These are phyloP conservation scores for Caenorhabditis japonica DNA, from an alignment of 2,888 invertebrate species.

Conservation along the genomic window DNA sequence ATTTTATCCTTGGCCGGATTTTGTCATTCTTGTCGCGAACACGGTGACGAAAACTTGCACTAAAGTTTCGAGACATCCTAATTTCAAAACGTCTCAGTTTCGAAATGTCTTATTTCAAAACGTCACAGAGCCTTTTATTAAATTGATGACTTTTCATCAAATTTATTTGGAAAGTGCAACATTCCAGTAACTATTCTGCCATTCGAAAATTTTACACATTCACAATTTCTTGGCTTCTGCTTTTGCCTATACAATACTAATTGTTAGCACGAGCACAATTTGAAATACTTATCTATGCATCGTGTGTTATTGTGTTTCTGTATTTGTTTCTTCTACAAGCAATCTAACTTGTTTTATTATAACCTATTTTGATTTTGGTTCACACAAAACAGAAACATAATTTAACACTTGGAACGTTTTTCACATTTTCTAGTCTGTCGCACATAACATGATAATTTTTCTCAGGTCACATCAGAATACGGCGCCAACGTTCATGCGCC, in stretches of 20 bases:
- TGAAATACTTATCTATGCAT: constrained; percentile 33
- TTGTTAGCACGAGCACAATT: constrained; percentile 36
- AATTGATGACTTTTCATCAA: no score
- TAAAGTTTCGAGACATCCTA: no score
- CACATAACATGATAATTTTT: constrained; percentile 16
- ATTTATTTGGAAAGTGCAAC: no score
- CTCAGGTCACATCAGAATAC: constrained; percentile 57
- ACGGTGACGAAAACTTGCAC: no score
- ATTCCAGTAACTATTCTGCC: no score
- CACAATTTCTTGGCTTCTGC: constrained; percentile 21
- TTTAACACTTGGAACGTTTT: constrained; percentile 38
- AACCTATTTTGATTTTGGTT: constrained; percentile 32
- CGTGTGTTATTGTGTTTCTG: constrained; percentile 42
- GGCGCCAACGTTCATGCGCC: constrained; percentile 72
- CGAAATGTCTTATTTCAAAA: no score
- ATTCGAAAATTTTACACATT: no score
- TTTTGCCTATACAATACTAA: constrained; percentile 22
- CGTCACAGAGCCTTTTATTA: no score
- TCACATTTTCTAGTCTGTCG: constrained; percentile 11
- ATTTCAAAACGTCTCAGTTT: no score
- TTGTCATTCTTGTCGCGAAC: no score
- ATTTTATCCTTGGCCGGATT: no score
- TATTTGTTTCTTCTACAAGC: constrained; percentile 35
- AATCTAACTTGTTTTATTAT: constrained; percentile 25
- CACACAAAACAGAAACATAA: constrained; percentile 11